A percentile compares a stretch with the other conserved stretches of the same genome.
Evolutionary conservation across 23 tunicate genomes (phyloP).

Genomic region (Trididemnum clinides): DNA sequence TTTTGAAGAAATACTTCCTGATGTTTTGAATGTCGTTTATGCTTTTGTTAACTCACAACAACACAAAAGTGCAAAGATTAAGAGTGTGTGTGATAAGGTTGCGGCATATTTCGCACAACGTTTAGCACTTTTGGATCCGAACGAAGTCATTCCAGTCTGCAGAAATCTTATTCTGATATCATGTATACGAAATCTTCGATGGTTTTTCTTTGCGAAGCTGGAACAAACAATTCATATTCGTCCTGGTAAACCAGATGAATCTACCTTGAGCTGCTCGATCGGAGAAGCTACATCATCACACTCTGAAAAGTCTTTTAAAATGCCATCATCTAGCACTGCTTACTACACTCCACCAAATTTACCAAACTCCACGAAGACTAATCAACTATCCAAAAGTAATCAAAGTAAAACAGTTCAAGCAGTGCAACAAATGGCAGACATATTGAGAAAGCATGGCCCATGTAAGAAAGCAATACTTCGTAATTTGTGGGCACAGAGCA

Average conservation of each 20-base stretch:
- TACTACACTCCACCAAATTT: too few species aligned
- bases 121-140: not conserved
- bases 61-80: constrained; percentile 4
- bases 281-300: too few species aligned
- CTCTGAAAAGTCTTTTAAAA: too few species aligned
- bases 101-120: not conserved
- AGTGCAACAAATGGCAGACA: constrained; percentile 41
- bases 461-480: constrained; percentile 17
- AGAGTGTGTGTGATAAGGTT: constrained; percentile 2
- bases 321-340: too few species aligned
- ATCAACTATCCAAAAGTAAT: too few species aligned
- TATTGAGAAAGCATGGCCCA: constrained; percentile 24
- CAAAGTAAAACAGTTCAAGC: constrained; percentile 38
- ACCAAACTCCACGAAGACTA: too few species aligned
- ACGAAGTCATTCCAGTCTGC: constrained; percentile 26
- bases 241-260: too few species aligned
- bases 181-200: constrained; percentile 40
- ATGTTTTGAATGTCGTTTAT: not conserved
- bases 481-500: constrained; percentile 32
- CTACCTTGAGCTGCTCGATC: too few species aligned
- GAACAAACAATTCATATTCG: constrained; percentile 31
- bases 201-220: constrained; percentile 39
- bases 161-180: constrained; percentile 29
- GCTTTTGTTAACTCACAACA: constrained; percentile 11
- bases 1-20: constrained; percentile 11